Percentiles rank a stretch among this genome's conserved stretches.
Evolutionary conservation across 2,888 invertebrate species (phyloP).

Genomic region (Andrena hattorfiana): DNA sequence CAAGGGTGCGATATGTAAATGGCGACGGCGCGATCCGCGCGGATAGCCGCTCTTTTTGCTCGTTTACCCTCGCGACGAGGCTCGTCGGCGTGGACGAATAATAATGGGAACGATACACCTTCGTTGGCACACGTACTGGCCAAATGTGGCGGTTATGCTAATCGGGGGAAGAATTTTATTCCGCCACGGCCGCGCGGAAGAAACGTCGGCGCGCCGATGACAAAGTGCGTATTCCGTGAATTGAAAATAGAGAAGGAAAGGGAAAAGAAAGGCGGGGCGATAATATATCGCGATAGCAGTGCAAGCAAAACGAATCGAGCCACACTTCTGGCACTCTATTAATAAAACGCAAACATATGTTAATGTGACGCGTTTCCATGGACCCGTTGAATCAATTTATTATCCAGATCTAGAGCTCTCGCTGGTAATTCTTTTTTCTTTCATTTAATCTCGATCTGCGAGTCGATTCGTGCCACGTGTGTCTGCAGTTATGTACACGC

Average conservation of each 20-base stretch:
- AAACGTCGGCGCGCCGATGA: slow-evolving; percentile 51
- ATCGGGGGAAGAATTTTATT: slow-evolving; percentile 52
- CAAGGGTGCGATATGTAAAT: slow-evolving; percentile 25
- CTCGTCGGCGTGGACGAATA: slow-evolving; percentile 38
- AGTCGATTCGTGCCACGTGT: neutral
- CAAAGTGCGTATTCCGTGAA: slow-evolving; percentile 51
- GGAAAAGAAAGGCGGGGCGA: slow-evolving; percentile 11
- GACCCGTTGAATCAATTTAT: slow-evolving; percentile 46
- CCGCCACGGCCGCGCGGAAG: slow-evolving; percentile 37
- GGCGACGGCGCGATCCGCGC: neutral
- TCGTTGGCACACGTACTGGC: slow-evolving; percentile 10
- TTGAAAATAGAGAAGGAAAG: slow-evolving; percentile 16
- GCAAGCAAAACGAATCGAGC: slow-evolving; percentile 53
- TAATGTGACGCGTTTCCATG: slow-evolving; percentile 48
- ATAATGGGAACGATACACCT: slow-evolving; percentile 36
- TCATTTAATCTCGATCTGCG: neutral
- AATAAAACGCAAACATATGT: slow-evolving; percentile 54
- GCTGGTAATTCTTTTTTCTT: neutral
- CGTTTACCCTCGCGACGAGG: slow-evolving; percentile 11
- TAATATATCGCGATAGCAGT: slow-evolving; percentile 48
- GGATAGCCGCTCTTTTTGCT: slow-evolving; percentile 10
- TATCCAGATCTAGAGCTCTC: slow-evolving; percentile 25
- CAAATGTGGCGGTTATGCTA: slow-evolving; percentile 52
- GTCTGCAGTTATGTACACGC: neutral
- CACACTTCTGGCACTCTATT: slow-evolving; percentile 57